These are phyloP conservation scores for Octodonta nipae DNA, from an alignment of 2,888 invertebrate genomes.

Conservation along the genomic window DNA sequence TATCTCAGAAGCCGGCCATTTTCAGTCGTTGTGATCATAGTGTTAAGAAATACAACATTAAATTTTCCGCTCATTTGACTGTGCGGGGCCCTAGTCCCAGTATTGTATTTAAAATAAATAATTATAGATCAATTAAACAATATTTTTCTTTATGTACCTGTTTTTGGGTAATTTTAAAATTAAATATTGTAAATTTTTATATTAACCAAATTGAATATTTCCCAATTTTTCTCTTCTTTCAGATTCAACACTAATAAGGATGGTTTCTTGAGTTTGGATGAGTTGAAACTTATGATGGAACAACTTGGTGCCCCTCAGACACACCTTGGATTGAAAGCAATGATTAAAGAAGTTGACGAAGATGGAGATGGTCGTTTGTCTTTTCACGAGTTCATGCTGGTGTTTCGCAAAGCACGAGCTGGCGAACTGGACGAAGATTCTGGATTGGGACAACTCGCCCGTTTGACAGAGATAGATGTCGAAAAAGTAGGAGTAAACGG, in stretches of 20 bases:
- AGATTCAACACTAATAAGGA: slow-evolving; percentile 85
- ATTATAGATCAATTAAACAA: too few relatives aligned
- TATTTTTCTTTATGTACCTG: too few relatives aligned
- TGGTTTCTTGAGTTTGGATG: slow-evolving; percentile 75
- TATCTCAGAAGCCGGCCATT: too few relatives aligned
- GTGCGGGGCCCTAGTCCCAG: too few relatives aligned
- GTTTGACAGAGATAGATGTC: slow-evolving; percentile 81
- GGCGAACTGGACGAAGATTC: slow-evolving; percentile 80
- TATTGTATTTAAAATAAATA: too few relatives aligned
- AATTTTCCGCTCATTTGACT: too few relatives aligned
- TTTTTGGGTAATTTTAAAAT: too few relatives aligned
- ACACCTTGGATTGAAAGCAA: slow-evolving; percentile 82
- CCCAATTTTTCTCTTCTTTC: slow-evolving; percentile 28
- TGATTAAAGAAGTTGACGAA: slow-evolving; percentile 87
- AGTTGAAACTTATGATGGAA: slow-evolving; percentile 95
- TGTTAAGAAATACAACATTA: too few relatives aligned
- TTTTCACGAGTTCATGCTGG: slow-evolving; percentile 75
- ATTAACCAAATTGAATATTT: too few relatives aligned
- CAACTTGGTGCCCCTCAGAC: slow-evolving; percentile 90
- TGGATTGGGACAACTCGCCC: slow-evolving; percentile 73
- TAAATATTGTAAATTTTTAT: too few relatives aligned
- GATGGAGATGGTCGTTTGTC: slow-evolving; percentile 76
- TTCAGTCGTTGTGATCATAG: too few relatives aligned
- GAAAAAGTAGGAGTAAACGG: slow-evolving; percentile 89
- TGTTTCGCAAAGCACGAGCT: slow-evolving; percentile 78